A percentile compares a stretch with the other conserved stretches of the same genome.
phyloP scores from a whole-genome alignment of 1,140 invertebrate species.

The Penaeus vannamei region DNA sequence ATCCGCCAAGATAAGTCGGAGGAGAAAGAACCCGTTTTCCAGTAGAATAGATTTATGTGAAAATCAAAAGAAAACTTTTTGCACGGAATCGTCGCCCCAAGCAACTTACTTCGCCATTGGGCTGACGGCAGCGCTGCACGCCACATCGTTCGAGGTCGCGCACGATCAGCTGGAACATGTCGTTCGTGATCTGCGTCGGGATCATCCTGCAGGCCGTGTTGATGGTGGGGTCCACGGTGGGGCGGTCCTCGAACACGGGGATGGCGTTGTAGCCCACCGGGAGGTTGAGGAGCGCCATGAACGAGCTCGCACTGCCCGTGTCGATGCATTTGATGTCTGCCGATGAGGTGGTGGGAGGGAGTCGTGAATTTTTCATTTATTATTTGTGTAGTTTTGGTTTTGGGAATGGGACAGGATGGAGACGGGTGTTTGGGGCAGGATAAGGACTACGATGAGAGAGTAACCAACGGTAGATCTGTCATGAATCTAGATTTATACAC shows the following conservation, averaged over 20 bases:
- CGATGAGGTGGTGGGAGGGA: not conserved
- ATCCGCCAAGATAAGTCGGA: not conserved
- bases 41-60: not conserved
- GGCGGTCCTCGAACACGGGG: slow-evolving; percentile 59
- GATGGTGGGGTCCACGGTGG: slow-evolving; percentile 59
- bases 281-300: slow-evolving; percentile 55
- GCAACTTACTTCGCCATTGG: slow-evolving; percentile 49
- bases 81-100: not conserved
- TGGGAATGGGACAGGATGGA: no score
- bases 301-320: slow-evolving; percentile 47
- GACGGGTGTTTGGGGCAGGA: no score
- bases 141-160: slow-evolving; percentile 65
- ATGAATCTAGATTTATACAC: no score
- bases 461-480: no score
- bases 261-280: slow-evolving; percentile 52
- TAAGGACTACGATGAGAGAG: no score
- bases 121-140: slow-evolving; percentile 59
- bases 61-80: not conserved
- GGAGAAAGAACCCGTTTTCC: not conserved
- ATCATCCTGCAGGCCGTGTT: slow-evolving; percentile 64
- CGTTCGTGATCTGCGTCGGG: slow-evolving; percentile 53
- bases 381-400: not conserved
- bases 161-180: slow-evolving; percentile 63
- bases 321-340: slow-evolving; percentile 63
- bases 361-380: not conserved